phyloP scores from a whole-genome alignment of 2,888 invertebrate genomes.

The Amiota communis region DNA sequence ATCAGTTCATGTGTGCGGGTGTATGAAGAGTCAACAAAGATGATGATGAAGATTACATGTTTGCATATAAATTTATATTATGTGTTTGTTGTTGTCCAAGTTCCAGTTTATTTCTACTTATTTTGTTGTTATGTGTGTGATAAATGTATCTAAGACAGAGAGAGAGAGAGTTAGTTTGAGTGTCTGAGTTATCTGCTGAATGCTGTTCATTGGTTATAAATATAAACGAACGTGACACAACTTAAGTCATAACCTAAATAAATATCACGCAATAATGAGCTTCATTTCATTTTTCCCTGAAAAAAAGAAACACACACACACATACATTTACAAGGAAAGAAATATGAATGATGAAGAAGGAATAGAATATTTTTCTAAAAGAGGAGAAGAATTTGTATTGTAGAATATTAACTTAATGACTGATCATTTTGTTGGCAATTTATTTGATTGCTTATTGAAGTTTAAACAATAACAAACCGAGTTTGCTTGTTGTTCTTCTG shows the following conservation, averaged over 20 bases:
- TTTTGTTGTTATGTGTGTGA: background rate
- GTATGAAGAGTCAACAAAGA: conserved; percentile 26
- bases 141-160: background rate
- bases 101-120: conserved; percentile 1
- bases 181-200: conserved; percentile 8
- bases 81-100: conserved; percentile 11
- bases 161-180: background rate
- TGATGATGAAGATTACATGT: conserved; percentile 46
- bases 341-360: conserved; percentile 45
- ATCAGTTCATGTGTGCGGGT: background rate
- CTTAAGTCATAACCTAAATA: conserved; percentile 66
- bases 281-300: conserved; percentile 47
- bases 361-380: background rate
- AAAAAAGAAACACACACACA: too few species aligned
- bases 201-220: conserved; percentile 59
- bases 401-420: conserved; percentile 49
- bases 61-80: conserved; percentile 59
- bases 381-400: conserved; percentile 31
- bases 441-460: conserved; percentile 65
- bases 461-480: conserved; percentile 54
- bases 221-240: conserved; percentile 62
- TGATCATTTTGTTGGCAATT: conserved; percentile 63
- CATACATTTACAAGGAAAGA: conserved; percentile 34
- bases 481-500: conserved; percentile 23
- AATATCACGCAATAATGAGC: conserved; percentile 64